Percentiles rank a stretch among this genome's conserved stretches.
Evolutionary conservation across 1,140 invertebrate genomes (phyloP).

Genomic region (Geopemphigus sp.): DNA sequence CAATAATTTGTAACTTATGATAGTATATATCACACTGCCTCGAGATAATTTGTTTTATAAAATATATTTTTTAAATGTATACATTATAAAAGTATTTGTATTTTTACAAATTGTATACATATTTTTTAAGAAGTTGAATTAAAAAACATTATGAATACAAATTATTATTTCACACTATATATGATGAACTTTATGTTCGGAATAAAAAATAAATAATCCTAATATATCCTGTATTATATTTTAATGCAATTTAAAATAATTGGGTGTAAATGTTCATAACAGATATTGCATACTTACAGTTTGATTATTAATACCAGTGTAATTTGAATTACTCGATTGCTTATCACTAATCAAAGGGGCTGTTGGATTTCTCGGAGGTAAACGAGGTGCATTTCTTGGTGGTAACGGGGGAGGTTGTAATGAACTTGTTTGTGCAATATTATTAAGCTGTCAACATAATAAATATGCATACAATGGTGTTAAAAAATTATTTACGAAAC

Average conservation of each 20-base stretch:
- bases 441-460: slow-evolving; percentile 48
- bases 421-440: slow-evolving; percentile 53
- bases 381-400: slow-evolving; percentile 39
- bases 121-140: no score
- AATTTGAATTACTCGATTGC: slow-evolving; percentile 39
- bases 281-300: slow-evolving; percentile 43
- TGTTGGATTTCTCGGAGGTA: slow-evolving; percentile 41
- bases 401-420: slow-evolving; percentile 53
- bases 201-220: not conserved
- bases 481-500: slow-evolving; percentile 31
- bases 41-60: no score
- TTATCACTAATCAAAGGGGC: slow-evolving; percentile 28
- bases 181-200: not conserved
- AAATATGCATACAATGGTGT: slow-evolving; percentile 35
- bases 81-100: no score
- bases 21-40: no score
- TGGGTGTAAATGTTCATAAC: not conserved
- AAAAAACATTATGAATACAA: no score
- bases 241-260: not conserved
- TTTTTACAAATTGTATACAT: no score
- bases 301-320: slow-evolving; percentile 36
- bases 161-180: no score
- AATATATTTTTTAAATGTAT: no score
- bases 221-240: not conserved
- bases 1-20: no score